Conservation (phyloP, 2,113 vertebrate genomes). For the Solea senegalensis region DNA sequence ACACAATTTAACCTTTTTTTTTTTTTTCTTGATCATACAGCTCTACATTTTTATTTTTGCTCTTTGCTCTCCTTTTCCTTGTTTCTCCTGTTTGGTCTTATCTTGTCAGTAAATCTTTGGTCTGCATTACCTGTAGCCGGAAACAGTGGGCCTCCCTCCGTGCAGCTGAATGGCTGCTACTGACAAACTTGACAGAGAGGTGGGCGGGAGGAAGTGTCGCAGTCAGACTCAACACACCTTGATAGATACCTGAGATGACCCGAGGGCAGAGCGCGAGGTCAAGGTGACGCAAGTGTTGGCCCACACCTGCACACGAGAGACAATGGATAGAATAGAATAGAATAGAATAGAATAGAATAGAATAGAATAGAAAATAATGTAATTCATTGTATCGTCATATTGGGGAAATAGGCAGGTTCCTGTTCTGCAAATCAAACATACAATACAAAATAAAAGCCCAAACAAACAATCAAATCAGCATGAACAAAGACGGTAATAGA, state of each 20-base stretch:
- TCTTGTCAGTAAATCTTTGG: not conserved
- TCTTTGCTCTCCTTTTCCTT: not conserved
- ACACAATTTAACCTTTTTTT: not conserved
- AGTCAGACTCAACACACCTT: slow-evolving; percentile 67
- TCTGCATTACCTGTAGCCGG: slow-evolving; percentile 38
- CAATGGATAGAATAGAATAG: not conserved
- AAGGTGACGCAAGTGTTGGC: slow-evolving; percentile 64
- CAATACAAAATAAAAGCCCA: not conserved
- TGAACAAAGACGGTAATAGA: too few relatives aligned
- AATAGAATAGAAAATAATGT: slow-evolving; percentile 10
- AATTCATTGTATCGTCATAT: too few relatives aligned
- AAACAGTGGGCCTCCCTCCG: slow-evolving; percentile 20
- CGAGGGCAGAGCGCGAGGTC: slow-evolving; percentile 47
- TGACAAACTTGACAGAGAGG: slow-evolving; percentile 71
- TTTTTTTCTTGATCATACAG: not conserved
- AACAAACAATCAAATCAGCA: too few relatives aligned
- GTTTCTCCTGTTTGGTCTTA: not conserved
- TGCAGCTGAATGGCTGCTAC: slow-evolving; percentile 40
- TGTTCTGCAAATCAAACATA: too few relatives aligned
- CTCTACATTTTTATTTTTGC: too few relatives aligned
- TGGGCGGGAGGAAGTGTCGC: slow-evolving; percentile 44
- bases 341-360: not conserved
- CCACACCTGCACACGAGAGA: slow-evolving; percentile 9
- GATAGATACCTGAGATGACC: slow-evolving; percentile 72
- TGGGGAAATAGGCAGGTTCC: too few relatives aligned